phyloP scores from a whole-genome alignment of 1,140 invertebrate species.

The Vanessa atalanta region DNA sequence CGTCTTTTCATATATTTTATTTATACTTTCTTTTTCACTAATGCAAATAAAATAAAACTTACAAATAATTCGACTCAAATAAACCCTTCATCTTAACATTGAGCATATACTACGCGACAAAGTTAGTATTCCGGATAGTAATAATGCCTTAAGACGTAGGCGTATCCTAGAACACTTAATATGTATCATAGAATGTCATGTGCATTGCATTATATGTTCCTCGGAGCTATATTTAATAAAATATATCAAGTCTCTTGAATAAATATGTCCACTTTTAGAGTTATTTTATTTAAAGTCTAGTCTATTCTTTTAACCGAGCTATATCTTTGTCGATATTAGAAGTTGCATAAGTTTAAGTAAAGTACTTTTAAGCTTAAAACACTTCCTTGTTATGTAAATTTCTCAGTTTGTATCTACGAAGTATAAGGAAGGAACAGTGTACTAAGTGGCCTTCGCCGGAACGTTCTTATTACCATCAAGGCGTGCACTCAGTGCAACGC shows the following conservation, averaged over 20 bases:
- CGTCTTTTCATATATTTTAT: too few species aligned
- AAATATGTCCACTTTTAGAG: background rate
- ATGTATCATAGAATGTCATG: slow-evolving; percentile 11
- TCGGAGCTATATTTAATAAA: background rate
- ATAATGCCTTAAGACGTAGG: slow-evolving; percentile 25
- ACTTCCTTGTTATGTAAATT: slow-evolving; percentile 33
- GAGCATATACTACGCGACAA: background rate
- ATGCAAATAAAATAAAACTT: background rate
- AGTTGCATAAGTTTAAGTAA: slow-evolving; percentile 10
- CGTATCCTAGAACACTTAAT: slow-evolving; percentile 21
- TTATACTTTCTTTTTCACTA: too few species aligned
- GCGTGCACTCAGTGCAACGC: slow-evolving; percentile 28
- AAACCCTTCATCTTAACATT: slow-evolving; percentile 3
- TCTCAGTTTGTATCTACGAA: slow-evolving; percentile 28
- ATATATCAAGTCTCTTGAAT: background rate
- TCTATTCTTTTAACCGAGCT: background rate
- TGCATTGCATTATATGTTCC: slow-evolving; percentile 1
- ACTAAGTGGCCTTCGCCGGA: slow-evolving; percentile 33
- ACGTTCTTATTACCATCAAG: slow-evolving; percentile 37
- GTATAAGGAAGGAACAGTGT: slow-evolving; percentile 30
- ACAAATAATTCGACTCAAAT: background rate
- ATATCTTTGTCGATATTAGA: slow-evolving; percentile 7
- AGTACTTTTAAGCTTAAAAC: slow-evolving; percentile 28
- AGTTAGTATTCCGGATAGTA: slow-evolving; percentile 31
- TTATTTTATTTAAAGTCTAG: background rate